Base-by-base conservation (phyloP, 2,888 invertebrate species). In the Cheilosia soror region DNA sequence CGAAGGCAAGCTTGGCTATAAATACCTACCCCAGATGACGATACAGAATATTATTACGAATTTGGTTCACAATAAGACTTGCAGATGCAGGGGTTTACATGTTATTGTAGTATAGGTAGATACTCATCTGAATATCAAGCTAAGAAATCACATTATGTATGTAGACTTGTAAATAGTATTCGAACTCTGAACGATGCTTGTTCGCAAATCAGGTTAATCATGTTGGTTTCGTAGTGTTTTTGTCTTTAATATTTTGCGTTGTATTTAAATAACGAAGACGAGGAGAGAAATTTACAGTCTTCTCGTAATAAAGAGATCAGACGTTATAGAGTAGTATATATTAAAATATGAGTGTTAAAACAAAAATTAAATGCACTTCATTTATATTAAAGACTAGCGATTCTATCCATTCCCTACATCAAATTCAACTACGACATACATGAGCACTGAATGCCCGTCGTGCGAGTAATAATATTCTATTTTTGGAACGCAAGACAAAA, bases 121-220 rank as follows among this genome's bases (percentile, higher is more conserved):
- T 20, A 15, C 7, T 5, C 11, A 51, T 13, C 13, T 33, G 42
- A 49, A 58, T 29, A 33, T 13, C 62, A 37, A 25, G 29, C 51
- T 33, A 62, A 53, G 42, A 62, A 44, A 42, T 25, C 51, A 20
- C 49, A 51, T n/a, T n/a, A n/a, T 37, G 11, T 37, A 11, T 11
- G 11, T 20, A 20, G 20, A 20, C 20, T 20, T 20, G 20, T 20
- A 0, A 4, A n/a, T n/a, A 25, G n/a, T 25, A 42, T 62, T 42
- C 2, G 29, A 62, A 25, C 53, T 49, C 13, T 60, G 37, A 72
- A 33, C n/a, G 31, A 57, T 31, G 42, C 9, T 62, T 44, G 5
- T 33, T n/a, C 13, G 7, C 44, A 80, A 80, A 80, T 80, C 66
- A 47, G 53, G 58, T 55, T 80, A 75, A 75, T 80, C 44, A 62